Evolutionary conservation across 30 jellyfish, hydroid and myxozoan genomes (phyloP), one percentile per base, ranked within the genome.

Genomic region (Haliclystus octoradiatus): DNA sequence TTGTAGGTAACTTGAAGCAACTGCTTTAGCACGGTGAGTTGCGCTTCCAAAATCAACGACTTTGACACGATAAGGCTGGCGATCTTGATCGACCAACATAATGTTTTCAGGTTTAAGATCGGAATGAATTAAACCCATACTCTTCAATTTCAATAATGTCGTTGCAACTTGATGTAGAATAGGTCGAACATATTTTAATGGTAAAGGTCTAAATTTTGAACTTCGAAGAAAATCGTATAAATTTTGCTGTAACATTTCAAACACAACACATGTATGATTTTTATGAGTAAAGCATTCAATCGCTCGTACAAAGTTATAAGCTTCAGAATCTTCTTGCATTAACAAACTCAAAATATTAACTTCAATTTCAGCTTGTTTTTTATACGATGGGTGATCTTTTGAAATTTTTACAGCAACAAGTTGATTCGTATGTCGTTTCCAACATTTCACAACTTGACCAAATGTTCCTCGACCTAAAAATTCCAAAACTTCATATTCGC

Each of bases 11-110:
- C 98, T 89, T 23, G 98, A 89, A 0, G 98, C 95, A 25, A 89
- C 98, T 4, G 98, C 98, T 62, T 89, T 89, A 0, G 98, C 66
- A 0, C 94, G 80, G 69, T 89, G 98, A 2, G 98, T 89, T 34
- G 98, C 98, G 75, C 98, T 89, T 14, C 98, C 98, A 72, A 89
- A 89, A 70, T 89, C 98, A 19, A 89, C 98, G 23, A 89, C 98
- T 62, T 89, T 89, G 63, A 89, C 98, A n/a, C 98, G 86, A 69
- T 75, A 89, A 2, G 98, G 98, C 79, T 89, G 98, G 30, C 98
- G 69, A 51, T 89, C 98, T 26, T 89, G 98, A 49, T 89, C 98
- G 3, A 89, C 98, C 26, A 89, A 82, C 98, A 89, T 89, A 62
- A 89, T 89, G 61, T 89, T 89, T 53, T 89, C 98, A 29, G 98